phyloP scores from a whole-genome alignment of 1,140 invertebrate species.

The Leptinotarsa texana region DNA sequence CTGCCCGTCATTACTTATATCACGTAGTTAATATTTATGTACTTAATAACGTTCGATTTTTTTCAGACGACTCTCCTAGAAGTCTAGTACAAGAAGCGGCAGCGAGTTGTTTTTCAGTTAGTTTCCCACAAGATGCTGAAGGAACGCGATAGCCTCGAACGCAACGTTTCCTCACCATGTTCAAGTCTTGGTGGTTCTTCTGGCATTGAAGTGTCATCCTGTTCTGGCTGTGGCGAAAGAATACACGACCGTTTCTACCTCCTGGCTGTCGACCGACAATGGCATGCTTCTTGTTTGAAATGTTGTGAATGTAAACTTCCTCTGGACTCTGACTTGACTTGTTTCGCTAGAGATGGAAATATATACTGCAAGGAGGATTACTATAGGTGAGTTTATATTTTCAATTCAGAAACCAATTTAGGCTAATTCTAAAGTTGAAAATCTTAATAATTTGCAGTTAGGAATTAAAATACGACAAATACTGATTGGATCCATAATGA shows the following conservation, averaged over 20 bases:
- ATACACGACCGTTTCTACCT: constrained; percentile 73
- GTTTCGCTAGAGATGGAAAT: constrained; percentile 85
- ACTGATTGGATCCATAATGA: background rate
- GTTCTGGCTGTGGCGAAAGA: constrained; percentile 53
- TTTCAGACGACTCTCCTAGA: constrained; percentile 20
- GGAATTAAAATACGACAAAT: background rate
- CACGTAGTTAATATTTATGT: constrained; percentile 25
- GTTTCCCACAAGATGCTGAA: constrained; percentile 48
- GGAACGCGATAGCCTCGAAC: constrained; percentile 49
- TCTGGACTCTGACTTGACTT: constrained; percentile 84
- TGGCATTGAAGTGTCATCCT: constrained; percentile 46
- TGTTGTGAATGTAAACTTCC: constrained; percentile 85
- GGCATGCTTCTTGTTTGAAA: constrained; percentile 85
- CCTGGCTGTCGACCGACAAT: constrained; percentile 83
- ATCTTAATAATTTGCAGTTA: background rate
- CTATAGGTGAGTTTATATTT: constrained; percentile 72
- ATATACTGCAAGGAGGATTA: constrained; percentile 97
- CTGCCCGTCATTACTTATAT: background rate
- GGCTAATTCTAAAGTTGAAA: background rate
- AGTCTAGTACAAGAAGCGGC: constrained; percentile 18
- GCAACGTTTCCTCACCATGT: constrained; percentile 50
- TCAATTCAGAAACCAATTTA: background rate
- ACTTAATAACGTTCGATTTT: constrained; percentile 28
- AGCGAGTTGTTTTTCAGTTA: background rate
- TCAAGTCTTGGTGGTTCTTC: constrained; percentile 49